A percentile compares a stretch with the other conserved stretches of the same genome.
Evolutionary conservation across 2,888 invertebrate genomes (phyloP).

Genomic region (Drosophila heteroneura): DNA sequence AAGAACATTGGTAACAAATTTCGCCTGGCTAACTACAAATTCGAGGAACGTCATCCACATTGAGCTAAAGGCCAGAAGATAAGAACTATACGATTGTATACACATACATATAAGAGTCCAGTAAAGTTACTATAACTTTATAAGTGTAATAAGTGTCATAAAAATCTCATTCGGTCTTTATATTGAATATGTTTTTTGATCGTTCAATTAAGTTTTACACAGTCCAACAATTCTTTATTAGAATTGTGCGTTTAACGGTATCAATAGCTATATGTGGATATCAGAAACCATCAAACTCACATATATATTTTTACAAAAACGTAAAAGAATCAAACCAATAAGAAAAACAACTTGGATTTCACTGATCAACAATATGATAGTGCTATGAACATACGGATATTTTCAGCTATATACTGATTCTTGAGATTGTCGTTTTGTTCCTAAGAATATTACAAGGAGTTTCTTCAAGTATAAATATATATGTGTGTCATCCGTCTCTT

Average conservation of each 20-base stretch:
- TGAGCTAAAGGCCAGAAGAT: background rate
- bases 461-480: too few species aligned
- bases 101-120: background rate
- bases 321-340: background rate
- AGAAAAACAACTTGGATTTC: background rate
- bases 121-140: background rate
- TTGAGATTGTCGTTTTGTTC: too few species aligned
- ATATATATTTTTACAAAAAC: background rate
- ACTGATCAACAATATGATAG: background rate
- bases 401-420: background rate
- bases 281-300: background rate
- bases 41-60: background rate
- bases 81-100: background rate
- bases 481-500: too few species aligned
- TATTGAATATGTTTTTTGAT: background rate
- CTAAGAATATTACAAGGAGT: too few species aligned
- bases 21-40: background rate
- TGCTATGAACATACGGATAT: background rate
- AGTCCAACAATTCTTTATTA: background rate
- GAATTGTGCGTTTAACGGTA: background rate
- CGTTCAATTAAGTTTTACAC: background rate
- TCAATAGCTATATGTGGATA: background rate
- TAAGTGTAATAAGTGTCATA: background rate
- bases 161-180: background rate
- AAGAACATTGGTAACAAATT: constrained; percentile 5